Base-by-base conservation (phyloP, 2,888 invertebrate species). In the Drosophila lacicola region DNA sequence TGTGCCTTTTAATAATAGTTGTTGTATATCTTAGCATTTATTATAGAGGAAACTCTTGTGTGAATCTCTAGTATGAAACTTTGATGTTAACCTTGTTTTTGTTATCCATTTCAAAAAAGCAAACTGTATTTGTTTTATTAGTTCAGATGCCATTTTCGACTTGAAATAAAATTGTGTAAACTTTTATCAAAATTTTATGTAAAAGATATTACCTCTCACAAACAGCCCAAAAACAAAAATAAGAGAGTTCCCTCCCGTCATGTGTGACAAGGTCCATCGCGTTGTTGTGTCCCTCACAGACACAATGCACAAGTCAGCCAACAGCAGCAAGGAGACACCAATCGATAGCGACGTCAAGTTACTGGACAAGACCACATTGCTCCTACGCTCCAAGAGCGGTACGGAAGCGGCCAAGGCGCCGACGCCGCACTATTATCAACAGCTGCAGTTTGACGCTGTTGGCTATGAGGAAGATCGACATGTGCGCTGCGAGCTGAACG, bases 401-500 rank as follows among this genome's bases (percentile, higher is more conserved):
- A 6, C 21, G 3, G 60, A 47, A 3, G 2, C 45, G 6, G 3
- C 25, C 9, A 55, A 19, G 2, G 3, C 6, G 4, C 14, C 49
- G 4, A 9, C 61, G 0, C 42, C 68, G 1, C 73, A 64, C 5
- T 76, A 67, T 33, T 83, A 75, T 46, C 70, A 78, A 3, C 74
- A 84, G 14, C 13, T 90, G 53, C 73, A 86, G 29, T 90, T 90
- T 39, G 88, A 90, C 47, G 81, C 80, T 5, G 82, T 90, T n/a
- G 90, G 90, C n/a, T 81, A 64, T 34, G 80, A 84, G 25, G 67
- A 68, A 14, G 89, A 90, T 39, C 21, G 56, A 0, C 85, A 82
- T 34, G 66, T 82, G 11, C 70, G 80, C 0, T 42, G 17, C 1
- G 82, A 88, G 6, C 46, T 86, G 1, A 42, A 45, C 11, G 72